phyloP scores from a whole-genome alignment of 1,140 invertebrate species.

The Drosophila neocordata region DNA sequence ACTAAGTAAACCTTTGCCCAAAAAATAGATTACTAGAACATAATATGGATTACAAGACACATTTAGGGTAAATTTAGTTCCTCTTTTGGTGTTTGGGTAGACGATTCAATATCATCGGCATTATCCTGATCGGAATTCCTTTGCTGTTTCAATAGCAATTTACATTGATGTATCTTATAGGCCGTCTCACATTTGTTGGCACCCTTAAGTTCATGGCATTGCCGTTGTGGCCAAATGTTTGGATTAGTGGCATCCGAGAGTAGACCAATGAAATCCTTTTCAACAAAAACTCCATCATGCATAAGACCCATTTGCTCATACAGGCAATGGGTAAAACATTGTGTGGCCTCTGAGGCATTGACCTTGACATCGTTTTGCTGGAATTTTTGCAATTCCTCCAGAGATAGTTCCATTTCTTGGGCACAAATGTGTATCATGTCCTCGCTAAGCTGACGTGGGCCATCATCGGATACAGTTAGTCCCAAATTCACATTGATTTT shows the following conservation, averaged over 20 bases:
- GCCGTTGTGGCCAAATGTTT: constrained; percentile 22
- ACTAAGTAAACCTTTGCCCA: constrained; percentile 9
- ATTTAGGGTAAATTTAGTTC: neutral
- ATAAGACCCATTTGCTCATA: constrained; percentile 61
- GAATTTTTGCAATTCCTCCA: constrained; percentile 44
- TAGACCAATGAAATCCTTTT: constrained; percentile 34
- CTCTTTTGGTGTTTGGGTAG: constrained; percentile 1
- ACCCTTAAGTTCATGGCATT: constrained; percentile 41
- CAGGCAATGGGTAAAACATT: constrained; percentile 59
- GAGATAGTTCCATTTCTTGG: constrained; percentile 47
- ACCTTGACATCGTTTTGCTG: constrained; percentile 33
- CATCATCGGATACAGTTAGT: constrained; percentile 44
- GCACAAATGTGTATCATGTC: constrained; percentile 52
- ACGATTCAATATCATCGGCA: constrained; percentile 22
- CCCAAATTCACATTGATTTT: constrained; percentile 54
- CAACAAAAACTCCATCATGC: constrained; percentile 53
- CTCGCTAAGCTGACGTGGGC: constrained; percentile 38
- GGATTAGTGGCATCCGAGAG: constrained; percentile 41
- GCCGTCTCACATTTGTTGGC: constrained; percentile 54
- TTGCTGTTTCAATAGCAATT: constrained; percentile 30
- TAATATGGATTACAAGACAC: neutral
- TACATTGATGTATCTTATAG: constrained; percentile 52
- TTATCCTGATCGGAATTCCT: neutral
- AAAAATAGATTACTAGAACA: neutral
- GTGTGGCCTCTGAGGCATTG: constrained; percentile 33